phyloP scores from a whole-genome alignment of 2,113 vertebrate species.

The Alces alces region DNA sequence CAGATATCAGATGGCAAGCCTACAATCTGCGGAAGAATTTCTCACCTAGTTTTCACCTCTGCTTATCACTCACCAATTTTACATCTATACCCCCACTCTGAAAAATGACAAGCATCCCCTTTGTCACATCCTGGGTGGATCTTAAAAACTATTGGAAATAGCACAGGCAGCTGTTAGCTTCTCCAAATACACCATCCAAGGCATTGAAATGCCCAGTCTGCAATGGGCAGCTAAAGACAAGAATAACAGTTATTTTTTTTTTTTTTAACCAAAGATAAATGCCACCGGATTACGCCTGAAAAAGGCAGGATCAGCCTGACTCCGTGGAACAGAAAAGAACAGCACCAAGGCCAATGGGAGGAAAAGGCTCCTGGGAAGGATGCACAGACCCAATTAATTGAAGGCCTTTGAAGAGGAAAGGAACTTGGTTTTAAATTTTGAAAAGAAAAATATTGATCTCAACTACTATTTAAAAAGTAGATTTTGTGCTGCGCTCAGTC shows the following conservation, averaged over 20 bases:
- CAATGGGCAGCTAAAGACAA: not conserved
- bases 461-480: not conserved
- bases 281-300: not conserved
- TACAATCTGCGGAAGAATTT: conserved; percentile 28
- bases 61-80: not conserved
- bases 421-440: not conserved
- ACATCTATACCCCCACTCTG: not conserved
- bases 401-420: not conserved
- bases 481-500: not conserved
- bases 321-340: not conserved
- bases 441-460: not conserved
- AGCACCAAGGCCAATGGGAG: not conserved
- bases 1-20: not conserved
- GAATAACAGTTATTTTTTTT: conserved; percentile 29
- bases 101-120: conserved; percentile 56
- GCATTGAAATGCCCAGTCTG: conserved; percentile 25
- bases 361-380: not conserved
- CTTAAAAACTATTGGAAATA: conserved; percentile 56
- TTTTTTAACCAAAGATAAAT: conserved; percentile 27
- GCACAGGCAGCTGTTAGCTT: conserved; percentile 48
- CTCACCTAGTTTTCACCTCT: conserved; percentile 49
- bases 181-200: conserved; percentile 53
- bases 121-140: conserved; percentile 38
- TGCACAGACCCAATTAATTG: not conserved
- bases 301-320: not conserved